A percentile compares a stretch with the other conserved stretches of the same genome.
These are phyloP conservation scores for Crambe crambe DNA, from an alignment of 37 sponge, comb jelly and placozoan species.

Conservation along the genomic window DNA sequence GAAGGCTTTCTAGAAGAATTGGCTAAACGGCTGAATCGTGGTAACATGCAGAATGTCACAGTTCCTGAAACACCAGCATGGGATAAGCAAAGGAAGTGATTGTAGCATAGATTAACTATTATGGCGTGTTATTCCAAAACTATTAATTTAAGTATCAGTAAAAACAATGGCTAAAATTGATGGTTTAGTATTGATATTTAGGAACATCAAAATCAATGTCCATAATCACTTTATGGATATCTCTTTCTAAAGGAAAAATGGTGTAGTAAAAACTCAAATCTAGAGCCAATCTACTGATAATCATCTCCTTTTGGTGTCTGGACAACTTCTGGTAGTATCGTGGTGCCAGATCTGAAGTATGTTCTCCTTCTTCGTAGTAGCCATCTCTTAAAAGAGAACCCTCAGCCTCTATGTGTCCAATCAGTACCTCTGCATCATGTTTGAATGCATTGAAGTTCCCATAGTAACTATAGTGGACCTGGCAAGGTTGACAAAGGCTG, in stretches of 20 bases:
- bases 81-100: too few species aligned
- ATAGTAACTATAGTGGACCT: conserved; percentile 25
- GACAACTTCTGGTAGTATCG: not conserved
- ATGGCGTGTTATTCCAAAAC: too few species aligned
- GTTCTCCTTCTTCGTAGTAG: conserved; percentile 6
- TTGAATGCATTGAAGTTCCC: conserved; percentile 32
- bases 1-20: too few species aligned
- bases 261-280: conserved; percentile 27
- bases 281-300: not conserved
- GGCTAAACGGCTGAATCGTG: too few species aligned
- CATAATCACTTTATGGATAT: conserved; percentile 14
- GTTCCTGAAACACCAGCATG: too few species aligned
- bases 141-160: too few species aligned
- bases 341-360: not conserved
- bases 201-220: not conserved
- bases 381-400: not conserved
- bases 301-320: not conserved
- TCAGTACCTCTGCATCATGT: conserved; percentile 17
- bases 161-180: too few species aligned
- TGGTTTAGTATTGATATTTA: not conserved
- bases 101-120: too few species aligned
- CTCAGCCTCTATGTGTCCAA: not conserved
- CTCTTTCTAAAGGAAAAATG: conserved; percentile 6
- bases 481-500: conserved; percentile 28
- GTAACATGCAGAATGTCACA: too few species aligned